Conservation (phyloP, 2,888 invertebrate species). For the Pseudococcus jackbeardsleyi region DNA sequence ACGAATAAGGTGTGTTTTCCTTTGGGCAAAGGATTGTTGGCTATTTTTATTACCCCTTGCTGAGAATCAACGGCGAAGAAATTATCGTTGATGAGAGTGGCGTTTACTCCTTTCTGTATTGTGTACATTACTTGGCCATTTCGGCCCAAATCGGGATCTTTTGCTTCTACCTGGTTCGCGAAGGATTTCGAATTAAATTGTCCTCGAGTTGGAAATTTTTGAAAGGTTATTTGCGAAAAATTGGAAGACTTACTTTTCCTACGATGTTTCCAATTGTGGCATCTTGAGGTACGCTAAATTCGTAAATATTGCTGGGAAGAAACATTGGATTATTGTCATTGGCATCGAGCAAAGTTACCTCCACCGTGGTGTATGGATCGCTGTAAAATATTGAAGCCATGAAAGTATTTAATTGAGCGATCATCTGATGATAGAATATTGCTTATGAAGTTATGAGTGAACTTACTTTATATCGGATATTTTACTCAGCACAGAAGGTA, state of each 20-base stretch:
- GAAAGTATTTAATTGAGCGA: no score
- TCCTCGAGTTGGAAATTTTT: neutral
- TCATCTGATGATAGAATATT: no score
- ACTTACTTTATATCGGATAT: slow-evolving; percentile 58
- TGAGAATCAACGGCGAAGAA: slow-evolving; percentile 80
- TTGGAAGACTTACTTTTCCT: slow-evolving; percentile 75
- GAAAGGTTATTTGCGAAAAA: no score
- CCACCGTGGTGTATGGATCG: slow-evolving; percentile 78
- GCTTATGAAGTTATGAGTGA: neutral
- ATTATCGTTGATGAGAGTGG: slow-evolving; percentile 71
- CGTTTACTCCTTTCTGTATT: slow-evolving; percentile 71
- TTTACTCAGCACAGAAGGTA: slow-evolving; percentile 75
- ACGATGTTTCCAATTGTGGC: slow-evolving; percentile 79
- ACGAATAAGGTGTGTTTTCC: slow-evolving; percentile 86
- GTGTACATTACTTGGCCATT: slow-evolving; percentile 84
- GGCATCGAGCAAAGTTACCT: slow-evolving; percentile 87
- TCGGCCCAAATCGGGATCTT: slow-evolving; percentile 84
- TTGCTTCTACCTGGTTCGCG: slow-evolving; percentile 76
- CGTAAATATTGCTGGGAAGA: slow-evolving; percentile 85
- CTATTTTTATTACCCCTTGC: slow-evolving; percentile 78
- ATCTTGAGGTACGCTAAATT: slow-evolving; percentile 79
- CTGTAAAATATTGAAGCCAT: slow-evolving; percentile 64
- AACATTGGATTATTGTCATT: slow-evolving; percentile 94
- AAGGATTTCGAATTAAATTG: neutral
- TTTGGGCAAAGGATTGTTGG: slow-evolving; percentile 76